phyloP scores from a whole-genome alignment of 1,140 invertebrate genomes.

The Holotrichia oblita region DNA sequence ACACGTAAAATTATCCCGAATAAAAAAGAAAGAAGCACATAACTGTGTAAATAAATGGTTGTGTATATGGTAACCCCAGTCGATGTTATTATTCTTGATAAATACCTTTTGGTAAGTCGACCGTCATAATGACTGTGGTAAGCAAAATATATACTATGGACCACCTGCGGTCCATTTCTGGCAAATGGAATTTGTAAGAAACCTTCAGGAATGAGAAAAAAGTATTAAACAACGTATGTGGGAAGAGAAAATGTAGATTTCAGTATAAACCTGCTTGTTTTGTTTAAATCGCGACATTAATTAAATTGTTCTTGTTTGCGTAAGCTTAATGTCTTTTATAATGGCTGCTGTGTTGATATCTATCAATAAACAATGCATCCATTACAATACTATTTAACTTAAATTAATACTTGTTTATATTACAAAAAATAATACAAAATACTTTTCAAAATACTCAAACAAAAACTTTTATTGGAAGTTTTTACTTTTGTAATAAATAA shows the following conservation, averaged over 20 bases:
- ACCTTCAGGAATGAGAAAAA: constrained; percentile 10
- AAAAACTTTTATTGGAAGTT: too few species aligned
- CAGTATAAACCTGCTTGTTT: not conserved
- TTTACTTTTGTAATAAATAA: too few species aligned
- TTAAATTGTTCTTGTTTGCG: not conserved
- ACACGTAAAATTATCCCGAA: not conserved
- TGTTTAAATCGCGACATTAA: not conserved
- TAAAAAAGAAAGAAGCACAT: not conserved
- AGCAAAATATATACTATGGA: constrained; percentile 13
- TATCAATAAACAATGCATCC: too few species aligned
- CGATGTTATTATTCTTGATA: constrained; percentile 30
- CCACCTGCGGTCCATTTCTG: constrained; percentile 21
- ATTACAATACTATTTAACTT: too few species aligned
- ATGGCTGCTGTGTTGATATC: too few species aligned
- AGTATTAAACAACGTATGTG: constrained; percentile 26
- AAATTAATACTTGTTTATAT: too few species aligned
- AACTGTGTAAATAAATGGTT: constrained; percentile 29
- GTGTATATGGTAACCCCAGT: constrained; percentile 3
- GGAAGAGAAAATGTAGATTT: not conserved
- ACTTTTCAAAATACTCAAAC: too few species aligned
- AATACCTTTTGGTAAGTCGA: constrained; percentile 35
- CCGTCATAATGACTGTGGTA: constrained; percentile 30
- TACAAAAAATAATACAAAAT: too few species aligned
- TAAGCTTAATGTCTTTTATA: not conserved
- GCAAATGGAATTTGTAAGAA: constrained; percentile 18